Evolutionary conservation across 2,113 vertebrate species (phyloP), one percentile per base, ranked within the genome.

Genomic region (Scytalopus superciliaris): DNA sequence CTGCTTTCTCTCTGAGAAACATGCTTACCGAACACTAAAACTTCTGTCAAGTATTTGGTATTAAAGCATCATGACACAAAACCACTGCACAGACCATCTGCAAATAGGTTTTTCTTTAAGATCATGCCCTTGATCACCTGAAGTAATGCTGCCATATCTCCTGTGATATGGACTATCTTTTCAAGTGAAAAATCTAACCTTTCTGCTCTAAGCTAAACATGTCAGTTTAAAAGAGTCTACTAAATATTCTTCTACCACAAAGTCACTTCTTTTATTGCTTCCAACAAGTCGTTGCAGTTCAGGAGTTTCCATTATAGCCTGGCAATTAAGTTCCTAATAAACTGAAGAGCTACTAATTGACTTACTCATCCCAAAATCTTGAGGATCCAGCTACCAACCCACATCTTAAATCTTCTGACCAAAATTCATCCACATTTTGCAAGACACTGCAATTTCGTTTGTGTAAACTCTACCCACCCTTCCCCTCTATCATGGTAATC

Each of bases 311-410:
- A 97, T 97, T 97, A 97, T 87, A 95, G 89, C 72, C 91, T 96
- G 82, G 94, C 97, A 98, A 97, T 97, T 97, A 97, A 93, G 80
- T 95, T 97, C 93, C 95, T 97, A 97, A 97, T 94, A 98, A 98
- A 97, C 90, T 97, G 95, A 96, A 90, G 91, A 97, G 94, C 69
- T 90, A 92, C 82, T 97, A 96, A 98, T 95, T 91, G 96, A 96
- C 88, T 95, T 96, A 93, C 66, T 79, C 75, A 87, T 97, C 95
- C 96, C 94, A 78, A 53, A 84, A 96, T 94, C 82, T 63, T 80
- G 63, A 85, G 77, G 52, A 94, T 69, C 92, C 72, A 96, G 63
- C 73, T 64, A 95, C 87, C 55, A 96, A 96, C 50, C 89, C 80
- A 72, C 8, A 39, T 80, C 96, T 96, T 84, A 78, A 81, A 94